Percentiles rank a stretch among this genome's conserved stretches.
Conservation (phyloP, 2,797 vertebrate genomes). For the Syndactyla subalaris region DNA sequence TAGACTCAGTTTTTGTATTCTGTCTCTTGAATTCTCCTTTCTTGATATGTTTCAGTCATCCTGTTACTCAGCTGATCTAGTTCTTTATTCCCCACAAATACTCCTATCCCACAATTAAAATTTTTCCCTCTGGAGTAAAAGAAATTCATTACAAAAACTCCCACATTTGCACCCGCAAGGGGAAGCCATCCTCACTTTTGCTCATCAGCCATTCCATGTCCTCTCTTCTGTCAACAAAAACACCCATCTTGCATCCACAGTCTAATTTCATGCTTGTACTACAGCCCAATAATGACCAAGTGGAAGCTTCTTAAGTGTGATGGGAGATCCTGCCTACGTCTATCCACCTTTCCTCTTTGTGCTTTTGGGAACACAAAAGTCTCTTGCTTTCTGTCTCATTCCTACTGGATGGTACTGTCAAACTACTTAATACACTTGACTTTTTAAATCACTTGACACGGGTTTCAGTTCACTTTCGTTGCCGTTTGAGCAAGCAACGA, state of each 20-base stretch:
- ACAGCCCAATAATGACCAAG: background rate
- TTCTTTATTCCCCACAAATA: background rate
- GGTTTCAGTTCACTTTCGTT: background rate
- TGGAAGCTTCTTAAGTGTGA: background rate
- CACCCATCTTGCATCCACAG: accelerated
- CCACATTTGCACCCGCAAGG: background rate
- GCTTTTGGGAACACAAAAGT: background rate
- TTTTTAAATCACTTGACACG: background rate
- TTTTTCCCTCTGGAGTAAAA: background rate
- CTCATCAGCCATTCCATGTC: background rate
- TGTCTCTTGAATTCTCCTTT: background rate
- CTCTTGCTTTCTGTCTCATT: background rate
- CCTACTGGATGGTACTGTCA: background rate
- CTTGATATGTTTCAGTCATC: background rate
- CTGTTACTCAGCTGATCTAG: background rate
- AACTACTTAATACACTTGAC: background rate
- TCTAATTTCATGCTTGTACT: background rate
- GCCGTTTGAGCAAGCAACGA: background rate
- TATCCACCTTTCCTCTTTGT: background rate
- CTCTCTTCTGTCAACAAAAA: background rate
- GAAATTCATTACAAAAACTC: background rate
- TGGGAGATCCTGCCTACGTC: background rate
- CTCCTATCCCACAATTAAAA: background rate
- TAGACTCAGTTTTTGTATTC: background rate
- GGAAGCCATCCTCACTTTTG: background rate